Base-by-base conservation (phyloP, 2,888 invertebrate species). In the Limnephilus lunatus region DNA sequence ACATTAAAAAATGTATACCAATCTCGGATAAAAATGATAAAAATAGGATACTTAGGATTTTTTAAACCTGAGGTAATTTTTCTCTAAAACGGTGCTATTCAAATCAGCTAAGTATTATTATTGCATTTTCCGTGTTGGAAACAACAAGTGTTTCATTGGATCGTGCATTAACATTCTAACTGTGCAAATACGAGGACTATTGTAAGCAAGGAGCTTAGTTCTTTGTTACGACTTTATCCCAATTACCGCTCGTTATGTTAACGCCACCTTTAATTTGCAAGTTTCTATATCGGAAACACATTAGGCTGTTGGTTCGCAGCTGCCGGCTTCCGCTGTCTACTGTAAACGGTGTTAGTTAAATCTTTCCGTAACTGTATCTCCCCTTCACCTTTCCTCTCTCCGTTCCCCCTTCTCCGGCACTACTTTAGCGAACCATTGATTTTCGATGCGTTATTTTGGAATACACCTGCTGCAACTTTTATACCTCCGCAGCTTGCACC, bases 211-310 rank as follows among this genome's bases (percentile, higher is more conserved):
- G 25, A 68, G 68, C 68, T 68, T 68, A 9, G 68, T 68, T 68
- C 68, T 68, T 68, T 25, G 68, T 68, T 68, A 68, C 68, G 68
- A 68, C 68, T 68, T 68, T 68, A 68, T 68, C 35, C 83, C 83
- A 39, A 83, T 83, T 83, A 83, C 83, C 32, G 68, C 35, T 31
- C 83, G 39, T 83, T 35, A 32, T 35, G 32, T 83, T 83, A 35
- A 32, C 35, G 32, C 32, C 35, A 83, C 35, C 83, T 83, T 83
- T 32, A 83, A 83, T 83, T 32, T 19, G 39, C 32, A 32, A 32
- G 83, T 83, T 83, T 83, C 83, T 35, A 32, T 83, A 83, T 83
- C 35, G 83, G 83, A 83, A 83, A 83, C 83, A 83, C 83, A 83
- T 83, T 83, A 83, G 83, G 83, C 68, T 68, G 68, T 68, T 68